A percentile compares a stretch with the other conserved stretches of the same genome.
Conservation (phyloP, 2,888 invertebrate species). For the Hypolimnas misippus region DNA sequence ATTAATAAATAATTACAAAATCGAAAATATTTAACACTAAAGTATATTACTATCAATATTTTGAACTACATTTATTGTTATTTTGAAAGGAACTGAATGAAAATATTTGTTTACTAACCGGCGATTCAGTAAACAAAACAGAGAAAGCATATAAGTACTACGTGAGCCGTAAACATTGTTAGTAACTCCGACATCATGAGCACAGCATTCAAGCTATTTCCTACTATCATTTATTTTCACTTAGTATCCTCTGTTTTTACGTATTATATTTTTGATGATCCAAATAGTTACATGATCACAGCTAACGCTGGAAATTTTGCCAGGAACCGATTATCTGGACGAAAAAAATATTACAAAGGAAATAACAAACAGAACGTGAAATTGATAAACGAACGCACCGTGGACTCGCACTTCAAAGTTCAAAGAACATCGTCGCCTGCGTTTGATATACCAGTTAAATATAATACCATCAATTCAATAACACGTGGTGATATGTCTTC, state of each 20-base stretch:
- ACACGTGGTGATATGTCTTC: not conserved
- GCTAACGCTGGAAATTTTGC: slow-evolving; percentile 47
- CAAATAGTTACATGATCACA: slow-evolving; percentile 54
- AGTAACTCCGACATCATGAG: slow-evolving; percentile 56
- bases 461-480: not conserved
- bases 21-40: no score
- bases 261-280: slow-evolving; percentile 57
- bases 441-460: slow-evolving; percentile 21
- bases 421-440: slow-evolving; percentile 44
- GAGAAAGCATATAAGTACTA: slow-evolving; percentile 55
- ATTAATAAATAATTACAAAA: no score
- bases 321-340: slow-evolving; percentile 45
- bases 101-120: slow-evolving; percentile 56
- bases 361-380: slow-evolving; percentile 46
- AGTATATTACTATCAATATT: no score
- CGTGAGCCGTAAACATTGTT: slow-evolving; percentile 37
- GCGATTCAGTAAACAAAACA: slow-evolving; percentile 19
- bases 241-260: slow-evolving; percentile 48
- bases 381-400: slow-evolving; percentile 50
- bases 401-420: slow-evolving; percentile 59
- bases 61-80: not conserved
- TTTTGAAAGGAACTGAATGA: slow-evolving; percentile 28
- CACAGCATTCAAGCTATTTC: slow-evolving; percentile 47
- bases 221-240: slow-evolving; percentile 48
- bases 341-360: slow-evolving; percentile 52